Base-by-base conservation (phyloP, 2,797 vertebrate species). In the Ceryle rudis region DNA sequence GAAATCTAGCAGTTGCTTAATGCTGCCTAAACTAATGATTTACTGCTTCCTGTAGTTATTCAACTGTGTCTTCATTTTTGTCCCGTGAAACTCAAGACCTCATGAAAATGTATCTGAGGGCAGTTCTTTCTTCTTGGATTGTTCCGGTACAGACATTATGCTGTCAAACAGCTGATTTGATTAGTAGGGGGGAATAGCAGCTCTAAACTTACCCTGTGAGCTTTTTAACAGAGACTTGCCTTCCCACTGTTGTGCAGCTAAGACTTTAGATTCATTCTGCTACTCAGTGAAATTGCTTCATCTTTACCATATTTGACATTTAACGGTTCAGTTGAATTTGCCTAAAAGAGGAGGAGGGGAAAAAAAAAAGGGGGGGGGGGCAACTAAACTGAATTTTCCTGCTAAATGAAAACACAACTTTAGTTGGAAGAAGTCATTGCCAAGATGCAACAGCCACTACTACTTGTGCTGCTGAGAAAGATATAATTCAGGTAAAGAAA, bases 271-370 rank as follows among this genome's bases (percentile, higher is more conserved):
- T 90, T 88, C 77, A 44, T 95, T 94, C 83, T 95, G 82, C 51
- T 0, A 0, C 37, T 94, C 52, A 17, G 60, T 84, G 62, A 13
- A 39, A 86, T 81, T 89, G 55, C 29, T 69, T 92, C 85, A 58
- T 94, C 81, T 58, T 95, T 86, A 67, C 77, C 12, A 7, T 47
- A 52, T 96, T 91, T 96, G 89, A 94, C 86, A 96, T 81, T 85
- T 95, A 94, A 77, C 52, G 69, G 37, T 93, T 96, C 81, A 23
- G 74, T 52, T 83, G 87, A 93, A 93, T 96, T 96, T 92, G 35
- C 47, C 73, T 52, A 77, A 58, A 91, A 72, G 37, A 42, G 75
- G 62, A 21, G 33, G 12, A 7, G 37, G 8, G 6, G 14, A 11
- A 37, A 52, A 52, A 25, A 46, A 49, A 14, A 22, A 15, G 11